phyloP scores from a whole-genome alignment of 2,797 vertebrate species.

The Novumbra hubbsi region DNA sequence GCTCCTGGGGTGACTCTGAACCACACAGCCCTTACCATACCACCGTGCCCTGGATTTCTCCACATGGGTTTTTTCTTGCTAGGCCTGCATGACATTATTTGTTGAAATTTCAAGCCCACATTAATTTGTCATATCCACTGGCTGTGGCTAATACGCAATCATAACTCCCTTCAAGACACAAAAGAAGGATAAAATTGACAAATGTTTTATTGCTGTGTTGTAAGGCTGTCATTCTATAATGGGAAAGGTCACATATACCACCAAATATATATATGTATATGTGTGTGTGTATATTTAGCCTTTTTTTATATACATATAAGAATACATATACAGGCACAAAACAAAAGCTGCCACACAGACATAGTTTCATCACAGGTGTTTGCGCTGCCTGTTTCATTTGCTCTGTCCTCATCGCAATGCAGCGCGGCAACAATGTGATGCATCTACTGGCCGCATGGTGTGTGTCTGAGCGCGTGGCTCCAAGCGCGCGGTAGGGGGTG shows the following conservation, averaged over 20 bases:
- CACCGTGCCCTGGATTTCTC: constrained; percentile 60
- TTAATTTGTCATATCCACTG: neutral
- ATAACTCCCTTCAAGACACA: no score
- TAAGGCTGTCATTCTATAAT: no score
- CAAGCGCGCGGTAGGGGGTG: constrained; percentile 44
- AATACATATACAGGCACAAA: no score
- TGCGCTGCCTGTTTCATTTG: neutral
- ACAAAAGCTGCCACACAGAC: neutral
- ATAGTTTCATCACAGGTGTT: neutral
- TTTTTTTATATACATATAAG: no score
- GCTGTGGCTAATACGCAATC: no score
- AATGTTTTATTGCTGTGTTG: no score
- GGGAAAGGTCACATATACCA: no score
- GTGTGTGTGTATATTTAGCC: no score
- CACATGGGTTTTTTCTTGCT: constrained; percentile 54
- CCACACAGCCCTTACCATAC: neutral
- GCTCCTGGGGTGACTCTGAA: constrained; percentile 3
- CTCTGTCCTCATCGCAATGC: constrained; percentile 13
- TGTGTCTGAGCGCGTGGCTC: constrained; percentile 61
- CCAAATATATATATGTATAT: no score
- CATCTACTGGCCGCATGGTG: constrained; percentile 31
- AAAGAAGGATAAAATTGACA: no score
- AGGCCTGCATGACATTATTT: neutral
- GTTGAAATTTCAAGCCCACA: neutral
- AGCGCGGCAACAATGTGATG: constrained; percentile 64